These are phyloP conservation scores for Phaethornis superciliosus DNA, from an alignment of 2,113 vertebrate genomes.

Conservation along the genomic window DNA sequence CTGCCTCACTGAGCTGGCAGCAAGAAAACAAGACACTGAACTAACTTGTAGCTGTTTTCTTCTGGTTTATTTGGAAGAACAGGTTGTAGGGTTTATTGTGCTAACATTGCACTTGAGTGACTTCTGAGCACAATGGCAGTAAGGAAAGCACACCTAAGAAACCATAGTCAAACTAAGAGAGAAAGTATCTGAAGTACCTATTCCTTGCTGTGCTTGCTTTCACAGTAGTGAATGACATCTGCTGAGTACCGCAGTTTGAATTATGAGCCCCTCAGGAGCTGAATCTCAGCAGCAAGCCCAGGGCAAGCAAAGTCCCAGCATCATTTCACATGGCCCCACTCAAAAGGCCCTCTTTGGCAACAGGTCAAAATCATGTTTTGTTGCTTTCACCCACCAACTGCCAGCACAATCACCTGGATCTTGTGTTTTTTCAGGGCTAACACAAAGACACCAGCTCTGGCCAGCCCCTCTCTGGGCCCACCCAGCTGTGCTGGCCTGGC, in stretches of 20 bases:
- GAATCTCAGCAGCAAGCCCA: neutral
- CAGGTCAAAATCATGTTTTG: neutral
- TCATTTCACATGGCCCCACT: neutral
- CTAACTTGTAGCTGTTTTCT: neutral
- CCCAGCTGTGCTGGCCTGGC: neutral
- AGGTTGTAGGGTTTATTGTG: neutral
- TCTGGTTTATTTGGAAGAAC: constrained; percentile 6
- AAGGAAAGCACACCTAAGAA: neutral
- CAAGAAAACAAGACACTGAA: neutral
- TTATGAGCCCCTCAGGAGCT: rapidly evolving
- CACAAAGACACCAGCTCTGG: neutral
- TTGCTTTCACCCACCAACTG: neutral
- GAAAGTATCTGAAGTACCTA: neutral
- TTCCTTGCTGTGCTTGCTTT: neutral
- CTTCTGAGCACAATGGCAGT: neutral
- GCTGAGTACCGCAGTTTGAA: neutral
- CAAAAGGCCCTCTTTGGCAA: neutral
- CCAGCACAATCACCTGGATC: neutral
- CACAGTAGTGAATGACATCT: neutral
- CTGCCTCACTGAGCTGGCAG: neutral
- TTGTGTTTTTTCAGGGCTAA: neutral
- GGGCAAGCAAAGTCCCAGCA: neutral
- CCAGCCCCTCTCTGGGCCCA: rapidly evolving
- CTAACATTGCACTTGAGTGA: neutral
- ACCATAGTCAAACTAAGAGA: neutral